Evolutionary conservation across 2,797 vertebrate species (phyloP), one percentile per base, ranked within the genome.

Genomic region (Gallinago stenura): DNA sequence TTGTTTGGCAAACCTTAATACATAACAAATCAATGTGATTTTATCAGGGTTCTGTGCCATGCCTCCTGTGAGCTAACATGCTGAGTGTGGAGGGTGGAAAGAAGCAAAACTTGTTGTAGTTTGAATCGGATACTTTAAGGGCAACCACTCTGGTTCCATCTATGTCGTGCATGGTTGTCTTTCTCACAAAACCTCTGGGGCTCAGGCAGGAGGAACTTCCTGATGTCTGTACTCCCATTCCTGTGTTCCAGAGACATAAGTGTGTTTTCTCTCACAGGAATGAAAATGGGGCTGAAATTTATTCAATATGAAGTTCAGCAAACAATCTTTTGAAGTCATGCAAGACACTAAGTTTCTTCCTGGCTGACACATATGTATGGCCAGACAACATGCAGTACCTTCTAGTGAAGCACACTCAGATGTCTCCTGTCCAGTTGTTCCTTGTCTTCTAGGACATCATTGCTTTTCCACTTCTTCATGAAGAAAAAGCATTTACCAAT

Each of bases 21-120:
- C 5, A 15, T 41, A 85, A 89, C 10, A 87, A 93, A 93, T 77
- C 72, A 86, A 41, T 39, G 51, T 50, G 43, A 79, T 95, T 95
- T 93, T 56, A 26, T 70, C 77, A 68, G 26, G 62, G 71, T 82
- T 88, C 73, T 61, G 28, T 76, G 62, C 72, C 50, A 41, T 30
- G 33, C 39, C 41, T 64, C 39, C 48, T 35, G 28, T 66, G 31
- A 91, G n/a, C 39, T 76, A 57, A 61, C 43, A 33, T 25, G 26
- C 33, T 58, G 31, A 80, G 60, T 22, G 9, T 35, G 53, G 37
- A 92, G 25, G 60, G 89, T 48, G 35, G 62, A 82, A 69, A 62
- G 46, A 58, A 61, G 17, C 2, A 81, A 71, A 91, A 57, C 22
- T 33, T 54, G 8, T 66, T 31, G 18, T 4, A 80, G 53, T 1